Conservation (phyloP, 2,797 vertebrate genomes). For the Synaphobranchus kaupii region DNA sequence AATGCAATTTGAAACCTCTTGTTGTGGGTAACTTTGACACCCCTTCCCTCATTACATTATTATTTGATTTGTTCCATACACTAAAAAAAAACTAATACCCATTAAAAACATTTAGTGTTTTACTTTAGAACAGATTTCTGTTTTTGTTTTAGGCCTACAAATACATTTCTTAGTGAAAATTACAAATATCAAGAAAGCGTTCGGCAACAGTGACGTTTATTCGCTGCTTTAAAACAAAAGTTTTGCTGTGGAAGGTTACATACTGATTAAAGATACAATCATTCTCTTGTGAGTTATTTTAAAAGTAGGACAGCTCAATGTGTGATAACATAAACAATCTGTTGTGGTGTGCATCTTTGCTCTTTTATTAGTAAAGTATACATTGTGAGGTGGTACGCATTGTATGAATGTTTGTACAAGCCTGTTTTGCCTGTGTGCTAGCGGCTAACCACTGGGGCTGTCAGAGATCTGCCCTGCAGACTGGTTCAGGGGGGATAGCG, state of each 20-base stretch:
- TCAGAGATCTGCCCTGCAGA: conserved; percentile 53
- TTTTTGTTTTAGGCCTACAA: not conserved
- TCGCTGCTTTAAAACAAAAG: not conserved
- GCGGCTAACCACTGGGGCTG: conserved; percentile 52
- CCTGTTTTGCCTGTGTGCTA: conserved; percentile 47
- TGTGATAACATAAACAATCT: not conserved
- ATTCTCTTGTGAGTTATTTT: not conserved
- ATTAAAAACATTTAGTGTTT: not conserved
- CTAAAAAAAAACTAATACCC: not conserved
- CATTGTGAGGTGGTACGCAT: not conserved
- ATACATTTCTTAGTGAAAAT: not conserved
- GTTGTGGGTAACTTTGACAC: not conserved
- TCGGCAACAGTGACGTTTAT: not conserved
- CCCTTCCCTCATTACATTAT: not conserved
- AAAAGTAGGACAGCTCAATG: not conserved
- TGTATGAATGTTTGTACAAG: conserved; percentile 54
- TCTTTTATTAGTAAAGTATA: not conserved
- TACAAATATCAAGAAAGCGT: not conserved
- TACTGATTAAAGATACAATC: not conserved
- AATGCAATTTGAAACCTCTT: not conserved
- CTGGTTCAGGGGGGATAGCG: conserved; percentile 57
- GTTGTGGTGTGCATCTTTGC: not conserved
- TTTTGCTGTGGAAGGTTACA: not conserved
- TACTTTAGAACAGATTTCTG: not conserved
- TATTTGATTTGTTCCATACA: not conserved